Percentiles rank a stretch among this genome's conserved stretches.
These are phyloP conservation scores for Drosophila kokeensis DNA, from an alignment of 2,888 invertebrate genomes.

Conservation along the genomic window DNA sequence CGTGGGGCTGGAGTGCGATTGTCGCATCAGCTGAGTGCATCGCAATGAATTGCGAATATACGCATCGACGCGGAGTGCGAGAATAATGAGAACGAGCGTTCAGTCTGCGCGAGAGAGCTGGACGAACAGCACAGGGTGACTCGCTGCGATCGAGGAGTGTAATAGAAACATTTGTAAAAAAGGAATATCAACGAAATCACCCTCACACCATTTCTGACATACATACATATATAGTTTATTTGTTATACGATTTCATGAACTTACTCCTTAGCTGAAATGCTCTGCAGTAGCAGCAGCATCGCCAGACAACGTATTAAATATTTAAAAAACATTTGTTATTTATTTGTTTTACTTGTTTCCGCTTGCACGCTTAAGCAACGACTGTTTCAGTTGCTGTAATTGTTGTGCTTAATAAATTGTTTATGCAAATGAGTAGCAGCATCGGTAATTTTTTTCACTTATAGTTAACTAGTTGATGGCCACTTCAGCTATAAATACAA, in stretches of 20 bases:
- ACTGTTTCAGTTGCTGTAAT: conserved; percentile 37
- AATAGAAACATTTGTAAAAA: neutral
- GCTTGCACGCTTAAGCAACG: conserved; percentile 19
- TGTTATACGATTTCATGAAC: neutral
- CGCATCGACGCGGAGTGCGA: neutral
- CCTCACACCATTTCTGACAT: neutral
- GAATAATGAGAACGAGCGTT: neutral
- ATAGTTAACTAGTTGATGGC: conserved; percentile 42
- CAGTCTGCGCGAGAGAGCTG: neutral
- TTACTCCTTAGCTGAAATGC: conserved; percentile 41
- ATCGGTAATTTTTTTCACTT: conserved; percentile 40
- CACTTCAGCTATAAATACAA: conserved; percentile 52
- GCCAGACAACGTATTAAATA: conserved; percentile 15
- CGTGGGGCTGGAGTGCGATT: neutral
- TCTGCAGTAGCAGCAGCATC: conserved; percentile 10
- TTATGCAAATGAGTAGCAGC: conserved; percentile 58
- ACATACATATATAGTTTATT: neutral
- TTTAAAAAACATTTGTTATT: conserved; percentile 39
- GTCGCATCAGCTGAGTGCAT: neutral
- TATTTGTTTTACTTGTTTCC: conserved; percentile 12
- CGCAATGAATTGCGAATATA: neutral
- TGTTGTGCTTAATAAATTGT: conserved; percentile 1
- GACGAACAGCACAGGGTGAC: no score
- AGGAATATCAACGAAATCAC: neutral
- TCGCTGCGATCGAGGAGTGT: neutral